These are phyloP conservation scores for Pseudoatta argentina DNA, from an alignment of 1,140 invertebrate genomes.

Conservation along the genomic window DNA sequence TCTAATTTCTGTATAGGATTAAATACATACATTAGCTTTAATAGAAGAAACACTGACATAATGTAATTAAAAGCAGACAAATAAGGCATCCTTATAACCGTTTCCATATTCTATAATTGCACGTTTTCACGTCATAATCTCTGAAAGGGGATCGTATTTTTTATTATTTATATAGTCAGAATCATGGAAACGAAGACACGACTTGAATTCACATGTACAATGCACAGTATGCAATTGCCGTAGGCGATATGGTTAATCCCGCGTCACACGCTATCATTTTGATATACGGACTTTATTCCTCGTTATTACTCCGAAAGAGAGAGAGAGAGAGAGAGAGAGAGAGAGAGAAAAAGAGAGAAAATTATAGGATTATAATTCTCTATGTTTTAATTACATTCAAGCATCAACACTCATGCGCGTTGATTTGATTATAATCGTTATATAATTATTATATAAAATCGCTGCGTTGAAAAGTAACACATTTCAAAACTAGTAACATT, in stretches of 20 bases:
- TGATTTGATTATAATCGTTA: background rate
- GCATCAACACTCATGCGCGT: background rate
- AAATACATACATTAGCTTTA: slow-evolving; percentile 2
- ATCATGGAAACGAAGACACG: slow-evolving; percentile 44
- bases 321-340: background rate
- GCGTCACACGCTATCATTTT: slow-evolving; percentile 53
- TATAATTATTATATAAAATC: background rate
- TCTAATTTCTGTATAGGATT: background rate
- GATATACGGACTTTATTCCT: slow-evolving; percentile 48
- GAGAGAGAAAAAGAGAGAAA: background rate
- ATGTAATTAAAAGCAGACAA: background rate
- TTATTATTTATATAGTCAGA: slow-evolving; percentile 21
- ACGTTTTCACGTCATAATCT: background rate
- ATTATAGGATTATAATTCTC: slow-evolving; percentile 41
- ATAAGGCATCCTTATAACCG: background rate
- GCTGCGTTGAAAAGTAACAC: no score
- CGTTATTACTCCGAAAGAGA: slow-evolving; percentile 21
- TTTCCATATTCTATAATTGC: slow-evolving; percentile 9
- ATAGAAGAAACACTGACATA: background rate
- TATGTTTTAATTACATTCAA: slow-evolving; percentile 36
- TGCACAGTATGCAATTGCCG: slow-evolving; percentile 74
- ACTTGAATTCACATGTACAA: slow-evolving; percentile 36
- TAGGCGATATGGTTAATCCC: slow-evolving; percentile 61
- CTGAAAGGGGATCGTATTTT: slow-evolving; percentile 9
- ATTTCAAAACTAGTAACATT: no score